phyloP scores from a whole-genome alignment of 2,888 invertebrate genomes.

The Amiota communis region DNA sequence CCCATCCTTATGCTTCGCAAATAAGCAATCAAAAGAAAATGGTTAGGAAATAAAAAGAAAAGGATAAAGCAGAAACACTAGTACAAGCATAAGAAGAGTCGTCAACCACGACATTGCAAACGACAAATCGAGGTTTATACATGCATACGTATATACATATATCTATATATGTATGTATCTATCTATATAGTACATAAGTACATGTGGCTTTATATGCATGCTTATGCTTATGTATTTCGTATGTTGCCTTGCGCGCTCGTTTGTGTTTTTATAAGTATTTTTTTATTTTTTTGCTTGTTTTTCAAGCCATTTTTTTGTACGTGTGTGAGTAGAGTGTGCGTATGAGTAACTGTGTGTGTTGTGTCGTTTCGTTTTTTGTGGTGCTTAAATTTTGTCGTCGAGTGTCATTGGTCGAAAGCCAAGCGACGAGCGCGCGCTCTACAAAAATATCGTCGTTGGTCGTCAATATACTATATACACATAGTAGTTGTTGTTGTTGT shows the following conservation, averaged over 20 bases:
- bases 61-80: not conserved
- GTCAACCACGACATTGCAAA: too few relatives aligned
- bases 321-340: not conserved
- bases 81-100: not conserved
- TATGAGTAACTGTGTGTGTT: constrained; percentile 38
- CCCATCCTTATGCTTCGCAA: not conserved
- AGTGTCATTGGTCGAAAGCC: constrained; percentile 71
- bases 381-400: constrained; percentile 70
- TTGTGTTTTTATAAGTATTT: not conserved
- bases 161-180: not conserved
- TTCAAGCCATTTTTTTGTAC: constrained; percentile 3
- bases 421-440: constrained; percentile 20
- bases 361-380: constrained; percentile 37
- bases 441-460: constrained; percentile 39
- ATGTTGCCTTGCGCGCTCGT: constrained; percentile 26
- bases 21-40: not conserved
- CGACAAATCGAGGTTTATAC: not conserved
- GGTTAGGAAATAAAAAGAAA: not conserved
- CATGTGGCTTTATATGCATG: not conserved
- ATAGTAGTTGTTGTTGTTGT: too few relatives aligned
- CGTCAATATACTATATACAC: too few relatives aligned
- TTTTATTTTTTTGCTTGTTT: not conserved
- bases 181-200: too few relatives aligned
- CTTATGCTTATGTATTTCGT: constrained; percentile 15
- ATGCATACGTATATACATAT: constrained; percentile 10